These are phyloP conservation scores for Laothoe populi DNA, from an alignment of 2,888 invertebrate species.

Conservation along the genomic window DNA sequence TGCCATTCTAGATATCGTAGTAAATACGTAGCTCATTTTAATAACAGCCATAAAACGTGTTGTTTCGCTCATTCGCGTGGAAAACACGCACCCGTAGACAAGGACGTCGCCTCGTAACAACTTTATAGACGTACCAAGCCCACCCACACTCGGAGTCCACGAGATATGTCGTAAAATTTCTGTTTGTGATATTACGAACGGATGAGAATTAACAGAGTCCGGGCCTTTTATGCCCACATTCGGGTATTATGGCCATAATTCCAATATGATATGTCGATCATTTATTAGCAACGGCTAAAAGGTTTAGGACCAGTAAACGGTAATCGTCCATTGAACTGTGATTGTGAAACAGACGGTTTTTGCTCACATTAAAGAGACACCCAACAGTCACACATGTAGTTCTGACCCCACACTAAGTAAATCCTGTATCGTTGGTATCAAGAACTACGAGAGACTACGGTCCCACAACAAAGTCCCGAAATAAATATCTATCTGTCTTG, in stretches of 20 bases:
- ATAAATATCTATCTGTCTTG: too few species aligned
- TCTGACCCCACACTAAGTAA: too few species aligned
- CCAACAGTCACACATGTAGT: too few species aligned
- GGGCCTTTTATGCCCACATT: conserved; percentile 24
- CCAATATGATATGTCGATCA: conserved; percentile 27
- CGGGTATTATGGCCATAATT: conserved; percentile 30
- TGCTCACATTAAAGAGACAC: too few species aligned
- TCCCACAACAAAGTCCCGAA: too few species aligned
- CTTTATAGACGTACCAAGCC: background rate
- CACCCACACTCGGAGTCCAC: conserved; percentile 26
- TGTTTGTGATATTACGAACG: conserved; percentile 31
- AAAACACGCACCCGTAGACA: background rate
- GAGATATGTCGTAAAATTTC: conserved; percentile 35
- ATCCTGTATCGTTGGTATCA: too few species aligned
- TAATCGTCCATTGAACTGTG: background rate
- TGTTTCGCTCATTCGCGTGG: conserved; percentile 1
- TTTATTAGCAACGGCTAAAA: conserved; percentile 26
- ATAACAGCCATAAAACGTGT: conserved; percentile 8
- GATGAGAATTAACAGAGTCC: conserved; percentile 28
- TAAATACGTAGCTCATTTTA: conserved; percentile 21
- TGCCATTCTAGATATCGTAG: conserved; percentile 20
- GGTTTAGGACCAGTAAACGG: conserved; percentile 21
- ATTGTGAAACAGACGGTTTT: too few species aligned
- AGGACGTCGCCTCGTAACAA: conserved; percentile 7
- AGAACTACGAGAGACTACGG: too few species aligned